Evolutionary conservation across 30 jellyfish, hydroid and myxozoan species (phyloP).

Genomic region (Catostylus mosaicus): DNA sequence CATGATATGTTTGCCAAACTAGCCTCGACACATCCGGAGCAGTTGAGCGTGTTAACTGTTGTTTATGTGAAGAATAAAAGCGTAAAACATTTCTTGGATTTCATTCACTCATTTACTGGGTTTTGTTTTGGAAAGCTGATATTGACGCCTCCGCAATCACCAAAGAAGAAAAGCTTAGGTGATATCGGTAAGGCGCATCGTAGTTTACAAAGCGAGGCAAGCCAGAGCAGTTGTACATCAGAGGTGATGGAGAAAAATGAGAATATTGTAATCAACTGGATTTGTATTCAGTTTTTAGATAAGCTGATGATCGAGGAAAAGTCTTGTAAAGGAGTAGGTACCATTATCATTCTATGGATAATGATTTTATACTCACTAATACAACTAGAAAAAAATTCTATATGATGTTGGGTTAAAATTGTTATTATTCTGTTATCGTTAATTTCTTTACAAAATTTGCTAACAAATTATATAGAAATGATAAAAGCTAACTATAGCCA

Average conservation of each 20-base stretch:
- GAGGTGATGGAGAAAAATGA: conserved; percentile 42
- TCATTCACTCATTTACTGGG: conserved; percentile 62
- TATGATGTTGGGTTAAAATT: no score
- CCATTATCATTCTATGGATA: neutral
- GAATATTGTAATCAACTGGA: conserved; percentile 27
- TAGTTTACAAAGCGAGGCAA: conserved; percentile 49
- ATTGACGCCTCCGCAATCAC: conserved; percentile 22
- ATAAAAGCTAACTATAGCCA: no score
- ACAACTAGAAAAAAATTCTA: no score
- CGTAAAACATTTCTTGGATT: conserved; percentile 12
- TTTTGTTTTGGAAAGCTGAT: conserved; percentile 41
- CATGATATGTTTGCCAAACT: conserved; percentile 61
- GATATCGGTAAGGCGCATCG: conserved; percentile 34
- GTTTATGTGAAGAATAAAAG: conserved; percentile 25
- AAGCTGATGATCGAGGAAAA: conserved; percentile 48
- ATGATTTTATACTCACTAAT: no score
- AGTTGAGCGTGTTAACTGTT: conserved; percentile 32
- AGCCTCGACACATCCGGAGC: conserved; percentile 12
- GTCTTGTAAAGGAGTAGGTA: conserved; percentile 46
- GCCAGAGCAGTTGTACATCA: conserved; percentile 27
- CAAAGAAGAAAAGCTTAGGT: conserved; percentile 27
- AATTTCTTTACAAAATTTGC: no score
- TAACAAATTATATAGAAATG: no score
- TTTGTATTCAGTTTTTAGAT: conserved; percentile 20
- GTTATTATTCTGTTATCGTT: no score